Conservation (phyloP, 2,797 vertebrate genomes). For the Onychomys arenicola region DNA sequence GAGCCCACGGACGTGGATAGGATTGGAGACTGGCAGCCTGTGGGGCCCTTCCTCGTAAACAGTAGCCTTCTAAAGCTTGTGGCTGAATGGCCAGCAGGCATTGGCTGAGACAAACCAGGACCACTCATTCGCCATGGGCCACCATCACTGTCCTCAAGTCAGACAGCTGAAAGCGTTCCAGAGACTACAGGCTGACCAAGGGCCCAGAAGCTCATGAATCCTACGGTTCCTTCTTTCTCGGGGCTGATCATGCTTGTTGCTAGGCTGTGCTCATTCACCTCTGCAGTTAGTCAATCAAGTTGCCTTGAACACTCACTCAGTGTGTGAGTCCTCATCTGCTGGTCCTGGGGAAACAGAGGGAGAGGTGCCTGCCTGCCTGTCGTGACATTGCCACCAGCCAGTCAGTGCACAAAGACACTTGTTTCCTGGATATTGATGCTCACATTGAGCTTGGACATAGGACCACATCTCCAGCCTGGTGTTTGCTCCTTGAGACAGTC, state of each 20-base stretch:
- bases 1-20: neutral
- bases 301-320: neutral
- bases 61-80: neutral
- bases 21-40: neutral
- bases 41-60: neutral
- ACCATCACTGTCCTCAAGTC: neutral
- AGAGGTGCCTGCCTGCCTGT: neutral
- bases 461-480: neutral
- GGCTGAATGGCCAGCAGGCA: neutral
- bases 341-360: neutral
- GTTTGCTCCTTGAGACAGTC: neutral
- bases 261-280: too few relatives aligned
- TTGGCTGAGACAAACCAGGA: neutral
- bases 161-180: neutral
- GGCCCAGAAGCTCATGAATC: neutral
- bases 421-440: neutral
- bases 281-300: neutral
- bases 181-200: too few relatives aligned
- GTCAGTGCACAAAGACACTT: neutral
- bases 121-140: neutral
- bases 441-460: neutral
- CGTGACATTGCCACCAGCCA: neutral
- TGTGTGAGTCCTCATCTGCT: neutral
- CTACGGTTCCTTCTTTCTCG: neutral
- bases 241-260: neutral